Evolutionary conservation across 2,888 invertebrate genomes (phyloP).

Genomic region (Laspeyria flexula): DNA sequence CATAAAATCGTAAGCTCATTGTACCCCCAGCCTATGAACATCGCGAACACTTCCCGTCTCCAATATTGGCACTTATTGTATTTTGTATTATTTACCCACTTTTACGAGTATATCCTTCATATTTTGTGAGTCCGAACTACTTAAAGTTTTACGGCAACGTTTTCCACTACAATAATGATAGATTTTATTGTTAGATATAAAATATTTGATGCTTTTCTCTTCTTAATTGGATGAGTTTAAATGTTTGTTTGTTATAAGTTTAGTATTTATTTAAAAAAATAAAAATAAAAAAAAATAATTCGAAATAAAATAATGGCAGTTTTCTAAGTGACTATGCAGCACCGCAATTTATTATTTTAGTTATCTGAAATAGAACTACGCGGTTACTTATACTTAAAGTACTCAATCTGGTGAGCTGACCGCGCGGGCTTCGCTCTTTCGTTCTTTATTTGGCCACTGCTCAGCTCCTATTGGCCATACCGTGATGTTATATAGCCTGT

Average conservation of each 20-base stretch:
- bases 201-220: constrained; percentile 60
- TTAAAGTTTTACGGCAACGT: constrained; percentile 79
- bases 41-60: constrained; percentile 62
- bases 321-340: no score
- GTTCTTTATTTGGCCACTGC: no score
- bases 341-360: no score
- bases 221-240: constrained; percentile 66
- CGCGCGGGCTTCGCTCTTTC: no score
- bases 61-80: constrained; percentile 84
- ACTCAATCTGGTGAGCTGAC: no score
- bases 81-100: constrained; percentile 85
- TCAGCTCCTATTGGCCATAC: no score
- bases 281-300: neutral
- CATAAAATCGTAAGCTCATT: constrained; percentile 24
- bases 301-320: no score
- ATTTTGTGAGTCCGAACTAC: constrained; percentile 83
- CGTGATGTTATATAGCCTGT: no score
- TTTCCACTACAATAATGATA: constrained; percentile 77
- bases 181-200: constrained; percentile 73
- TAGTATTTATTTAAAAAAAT: neutral
- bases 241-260: constrained; percentile 7
- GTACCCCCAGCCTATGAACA: constrained; percentile 42
- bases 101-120: constrained; percentile 80
- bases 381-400: no score
- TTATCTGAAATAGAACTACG: no score